These are phyloP conservation scores for Dysmachus trigonus DNA, from an alignment of 2,888 invertebrate species.

Conservation along the genomic window DNA sequence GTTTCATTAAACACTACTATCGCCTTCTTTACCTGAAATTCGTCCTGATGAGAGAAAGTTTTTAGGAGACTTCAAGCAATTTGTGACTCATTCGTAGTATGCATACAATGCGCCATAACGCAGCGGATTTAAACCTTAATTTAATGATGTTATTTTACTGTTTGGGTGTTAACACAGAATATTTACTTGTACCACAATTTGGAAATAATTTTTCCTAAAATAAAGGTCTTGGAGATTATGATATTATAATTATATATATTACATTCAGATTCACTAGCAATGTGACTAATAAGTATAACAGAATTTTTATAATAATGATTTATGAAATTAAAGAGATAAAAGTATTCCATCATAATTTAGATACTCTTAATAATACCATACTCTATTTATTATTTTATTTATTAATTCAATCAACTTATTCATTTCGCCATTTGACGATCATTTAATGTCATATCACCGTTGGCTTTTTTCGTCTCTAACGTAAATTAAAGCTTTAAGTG, in stretches of 20 bases:
- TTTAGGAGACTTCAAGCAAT: not conserved
- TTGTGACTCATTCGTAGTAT: not conserved
- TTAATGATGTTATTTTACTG: not conserved
- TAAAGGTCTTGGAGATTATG: too few species aligned
- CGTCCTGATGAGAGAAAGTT: not conserved
- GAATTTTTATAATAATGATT: too few species aligned
- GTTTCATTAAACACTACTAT: not conserved
- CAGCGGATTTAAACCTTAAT: not conserved
- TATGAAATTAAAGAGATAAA: too few species aligned
- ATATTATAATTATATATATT: too few species aligned
- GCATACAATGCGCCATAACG: not conserved
- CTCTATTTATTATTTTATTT: too few species aligned
- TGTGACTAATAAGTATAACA: too few species aligned
- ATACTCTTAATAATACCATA: too few species aligned
- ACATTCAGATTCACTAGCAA: too few species aligned
- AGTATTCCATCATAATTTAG: too few species aligned
- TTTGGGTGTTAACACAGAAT: not conserved
- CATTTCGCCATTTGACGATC: not conserved
- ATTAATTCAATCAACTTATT: not conserved
- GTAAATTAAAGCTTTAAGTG: not conserved
- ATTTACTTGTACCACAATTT: not conserved
- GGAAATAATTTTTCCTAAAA: too few species aligned
- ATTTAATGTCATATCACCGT: not conserved
- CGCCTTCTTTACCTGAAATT: constrained; percentile 4
- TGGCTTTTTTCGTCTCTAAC: not conserved